Evolutionary conservation across 2,113 vertebrate species (phyloP).

Genomic region (Paradisaea rubra): DNA sequence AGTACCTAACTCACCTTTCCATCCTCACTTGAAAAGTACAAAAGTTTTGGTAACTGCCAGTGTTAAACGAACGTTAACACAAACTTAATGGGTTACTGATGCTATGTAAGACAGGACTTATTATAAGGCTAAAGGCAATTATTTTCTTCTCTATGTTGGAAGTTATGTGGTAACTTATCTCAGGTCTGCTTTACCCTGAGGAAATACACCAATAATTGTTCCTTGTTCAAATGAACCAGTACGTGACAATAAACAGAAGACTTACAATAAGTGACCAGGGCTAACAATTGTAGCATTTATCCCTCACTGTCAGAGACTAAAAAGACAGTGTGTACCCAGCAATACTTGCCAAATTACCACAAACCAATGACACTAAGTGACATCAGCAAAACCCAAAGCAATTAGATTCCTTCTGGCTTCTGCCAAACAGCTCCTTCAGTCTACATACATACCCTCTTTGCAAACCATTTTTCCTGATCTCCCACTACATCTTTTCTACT

Average conservation of each 20-base stretch:
- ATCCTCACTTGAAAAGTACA: not conserved
- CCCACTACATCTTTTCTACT: not conserved
- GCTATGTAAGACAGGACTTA: not conserved
- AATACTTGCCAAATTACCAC: not conserved
- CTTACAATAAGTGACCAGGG: not conserved
- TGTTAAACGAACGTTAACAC: not conserved
- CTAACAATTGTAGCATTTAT: not conserved
- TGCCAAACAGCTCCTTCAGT: not conserved
- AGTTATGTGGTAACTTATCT: fast-evolving
- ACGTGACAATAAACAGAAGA: not conserved
- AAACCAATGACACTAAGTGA: not conserved
- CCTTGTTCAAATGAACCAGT: not conserved
- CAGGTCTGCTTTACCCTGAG: not conserved
- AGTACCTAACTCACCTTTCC: not conserved
- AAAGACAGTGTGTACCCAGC: not conserved
- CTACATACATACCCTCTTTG: not conserved
- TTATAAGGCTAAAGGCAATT: not conserved
- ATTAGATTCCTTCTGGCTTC: not conserved
- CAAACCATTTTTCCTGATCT: not conserved
- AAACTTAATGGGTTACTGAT: not conserved
- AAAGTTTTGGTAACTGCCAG: not conserved
- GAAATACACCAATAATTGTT: not conserved
- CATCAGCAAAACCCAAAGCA: not conserved
- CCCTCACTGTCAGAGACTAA: not conserved
- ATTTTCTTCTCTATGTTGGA: not conserved